Percentiles rank a stretch among this genome's conserved stretches.
Conservation (phyloP, 2,797 vertebrate species). For the Siniperca scherzeri region DNA sequence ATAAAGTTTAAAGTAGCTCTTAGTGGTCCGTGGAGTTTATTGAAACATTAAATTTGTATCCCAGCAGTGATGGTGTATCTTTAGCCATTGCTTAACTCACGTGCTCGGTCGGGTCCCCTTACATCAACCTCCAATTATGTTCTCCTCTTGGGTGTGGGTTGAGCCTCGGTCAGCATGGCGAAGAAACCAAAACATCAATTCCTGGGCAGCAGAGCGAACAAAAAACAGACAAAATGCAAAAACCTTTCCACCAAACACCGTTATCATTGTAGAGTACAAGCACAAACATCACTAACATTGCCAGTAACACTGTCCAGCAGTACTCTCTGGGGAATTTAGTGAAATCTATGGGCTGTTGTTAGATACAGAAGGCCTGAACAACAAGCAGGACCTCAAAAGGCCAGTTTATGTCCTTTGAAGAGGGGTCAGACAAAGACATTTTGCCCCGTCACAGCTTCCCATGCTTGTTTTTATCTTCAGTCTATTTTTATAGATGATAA, state of each 20-base stretch:
- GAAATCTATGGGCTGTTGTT: conserved; percentile 51
- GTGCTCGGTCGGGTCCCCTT: conserved; percentile 79
- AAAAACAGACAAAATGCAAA: conserved; percentile 80
- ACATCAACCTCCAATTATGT: conserved; percentile 88
- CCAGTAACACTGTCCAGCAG: conserved; percentile 58
- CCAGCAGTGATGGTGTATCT: conserved; percentile 87
- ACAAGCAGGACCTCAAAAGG: conserved; percentile 27
- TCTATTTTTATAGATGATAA: background rate
- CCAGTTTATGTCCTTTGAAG: conserved; percentile 31
- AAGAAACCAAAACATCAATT: conserved; percentile 83
- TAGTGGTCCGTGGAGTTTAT: conserved; percentile 89
- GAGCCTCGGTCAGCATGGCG: conserved; percentile 73
- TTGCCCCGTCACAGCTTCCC: conserved; percentile 72
- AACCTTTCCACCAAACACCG: conserved; percentile 70
- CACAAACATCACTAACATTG: conserved; percentile 67
- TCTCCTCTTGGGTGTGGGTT: conserved; percentile 86
- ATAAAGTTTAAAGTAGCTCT: conserved; percentile 89
- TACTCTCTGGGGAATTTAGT: conserved; percentile 39
- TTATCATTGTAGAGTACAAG: conserved; percentile 73
- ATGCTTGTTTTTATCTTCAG: conserved; percentile 50
- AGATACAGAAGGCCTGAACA: conserved; percentile 48
- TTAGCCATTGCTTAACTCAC: conserved; percentile 84
- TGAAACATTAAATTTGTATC: conserved; percentile 89
- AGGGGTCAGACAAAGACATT: conserved; percentile 49
- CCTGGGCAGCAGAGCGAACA: conserved; percentile 68